Evolutionary conservation across 2,888 invertebrate species (phyloP), one percentile per base, ranked within the genome.

Genomic region (Thyatira batis): DNA sequence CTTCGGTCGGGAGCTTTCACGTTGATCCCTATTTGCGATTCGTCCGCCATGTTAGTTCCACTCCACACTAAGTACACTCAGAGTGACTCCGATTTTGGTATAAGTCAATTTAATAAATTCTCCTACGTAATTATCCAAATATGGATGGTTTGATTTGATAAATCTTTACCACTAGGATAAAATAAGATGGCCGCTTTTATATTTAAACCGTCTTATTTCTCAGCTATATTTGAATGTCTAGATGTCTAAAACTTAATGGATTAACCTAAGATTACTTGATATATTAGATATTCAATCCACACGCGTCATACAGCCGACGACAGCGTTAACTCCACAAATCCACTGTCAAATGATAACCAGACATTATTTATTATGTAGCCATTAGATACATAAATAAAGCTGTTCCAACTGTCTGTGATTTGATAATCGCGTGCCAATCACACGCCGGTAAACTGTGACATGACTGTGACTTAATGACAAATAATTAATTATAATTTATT

Each of bases 41-140:
- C 58, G 66, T 64, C 61, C 62, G 56, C 33, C 61, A 67, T 54
- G 62, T 69, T 67, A 64, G 69, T 69, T 63, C 56, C 57, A 58
- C 55, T 52, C 49, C 30, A 54, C 62, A 63, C 57, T 58, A 61
- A 54, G 51, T 54, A 53, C 53, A 55, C 49, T 52, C 57, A 53
- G 65, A 61, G 63, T 64, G 52, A 55, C 49, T 52, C 57, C 54
- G 65, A 61, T 64, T 64, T 56, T 63, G 55, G 51, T 11, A 20
- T 45, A 28, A 49, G 48, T 54, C 59, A 52, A 55, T 55, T 56
- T 53, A 27, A 27, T 27, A 48, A 25, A 27, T 27, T 27, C 13
- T 27, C 13, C 9, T 20, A 48, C 8, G 45, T 48, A 25, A 46
- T 46, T 46, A 46, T 27, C 25, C 46, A 2, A 27, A 46, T 46